These are phyloP conservation scores for Leptinotarsa peninsularis DNA, from an alignment of 2,888 invertebrate species.

Conservation along the genomic window DNA sequence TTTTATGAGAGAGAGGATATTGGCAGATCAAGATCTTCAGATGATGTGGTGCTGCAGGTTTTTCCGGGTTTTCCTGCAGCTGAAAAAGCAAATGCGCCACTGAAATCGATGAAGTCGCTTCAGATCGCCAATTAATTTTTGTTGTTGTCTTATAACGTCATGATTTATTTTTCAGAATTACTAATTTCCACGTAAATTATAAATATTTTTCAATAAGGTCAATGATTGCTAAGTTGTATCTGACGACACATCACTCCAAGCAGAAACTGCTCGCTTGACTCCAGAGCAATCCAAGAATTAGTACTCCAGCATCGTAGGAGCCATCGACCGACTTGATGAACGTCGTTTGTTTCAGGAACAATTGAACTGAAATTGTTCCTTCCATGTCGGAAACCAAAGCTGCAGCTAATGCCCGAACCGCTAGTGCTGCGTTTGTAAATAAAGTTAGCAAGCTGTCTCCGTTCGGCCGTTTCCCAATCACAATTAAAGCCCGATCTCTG, in stretches of 20 bases:
- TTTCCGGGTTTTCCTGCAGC: too few relatives aligned
- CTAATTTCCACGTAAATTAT: too few relatives aligned
- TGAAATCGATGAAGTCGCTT: too few relatives aligned
- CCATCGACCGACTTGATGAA: conserved; percentile 44
- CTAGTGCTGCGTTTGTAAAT: conserved; percentile 41
- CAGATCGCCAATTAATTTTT: too few relatives aligned
- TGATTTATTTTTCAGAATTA: too few relatives aligned
- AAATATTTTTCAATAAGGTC: too few relatives aligned
- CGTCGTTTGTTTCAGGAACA: conserved; percentile 48
- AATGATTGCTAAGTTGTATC: not conserved
- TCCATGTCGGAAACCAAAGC: conserved; percentile 28
- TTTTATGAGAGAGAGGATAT: too few relatives aligned
- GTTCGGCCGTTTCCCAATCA: conserved; percentile 41
- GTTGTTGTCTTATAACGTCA: too few relatives aligned
- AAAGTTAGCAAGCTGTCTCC: conserved; percentile 36
- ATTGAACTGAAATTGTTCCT: conserved; percentile 44
- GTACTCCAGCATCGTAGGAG: not conserved
- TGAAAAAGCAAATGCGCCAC: too few relatives aligned
- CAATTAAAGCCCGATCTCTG: conserved; percentile 33
- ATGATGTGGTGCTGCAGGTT: too few relatives aligned
- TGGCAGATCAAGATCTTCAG: too few relatives aligned
- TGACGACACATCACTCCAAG: not conserved
- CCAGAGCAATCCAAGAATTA: not conserved
- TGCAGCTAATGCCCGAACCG: conserved; percentile 37
- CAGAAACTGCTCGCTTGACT: not conserved